A percentile compares a stretch with the other conserved stretches of the same genome.
phyloP scores from a whole-genome alignment of 2,888 invertebrate species.

The Vesta saturnalis region DNA sequence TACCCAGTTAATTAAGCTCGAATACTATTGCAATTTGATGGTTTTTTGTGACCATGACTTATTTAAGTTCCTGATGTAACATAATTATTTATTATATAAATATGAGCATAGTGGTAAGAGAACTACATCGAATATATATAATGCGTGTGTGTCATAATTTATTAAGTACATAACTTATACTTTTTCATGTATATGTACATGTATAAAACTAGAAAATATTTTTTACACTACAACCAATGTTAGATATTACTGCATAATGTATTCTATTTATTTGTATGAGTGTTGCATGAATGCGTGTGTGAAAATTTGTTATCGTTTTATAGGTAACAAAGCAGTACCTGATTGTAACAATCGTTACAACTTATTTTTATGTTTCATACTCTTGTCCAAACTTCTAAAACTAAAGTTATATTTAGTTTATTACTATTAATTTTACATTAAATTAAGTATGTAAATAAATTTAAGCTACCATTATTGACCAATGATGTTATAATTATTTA shows the following conservation, averaged over 20 bases:
- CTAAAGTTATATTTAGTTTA: slow-evolving; percentile 40
- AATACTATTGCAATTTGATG: slow-evolving; percentile 9
- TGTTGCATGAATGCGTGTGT: slow-evolving; percentile 31
- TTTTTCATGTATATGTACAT: slow-evolving; percentile 19
- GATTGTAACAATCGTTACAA: slow-evolving; percentile 42
- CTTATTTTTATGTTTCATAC: slow-evolving; percentile 36
- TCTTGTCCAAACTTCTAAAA: slow-evolving; percentile 39
- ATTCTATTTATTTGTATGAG: slow-evolving; percentile 34
- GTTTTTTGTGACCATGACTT: slow-evolving; percentile 31
- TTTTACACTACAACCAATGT: slow-evolving; percentile 38
- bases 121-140: slow-evolving; percentile 28
- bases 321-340: slow-evolving; percentile 43
- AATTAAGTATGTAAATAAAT: slow-evolving; percentile 26
- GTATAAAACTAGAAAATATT: slow-evolving; percentile 28
- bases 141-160: slow-evolving; percentile 23
- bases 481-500: no score
- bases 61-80: slow-evolving; percentile 33
- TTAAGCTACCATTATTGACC: background rate
- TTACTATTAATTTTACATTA: slow-evolving; percentile 36
- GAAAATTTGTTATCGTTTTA: slow-evolving; percentile 29
- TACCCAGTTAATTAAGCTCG: slow-evolving; percentile 15
- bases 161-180: slow-evolving; percentile 14
- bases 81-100: slow-evolving; percentile 30
- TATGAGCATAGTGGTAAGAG: slow-evolving; percentile 18
- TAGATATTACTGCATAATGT: slow-evolving; percentile 29